Evolutionary conservation across 2,113 vertebrate genomes (phyloP).

Genomic region (Dendrocopos noguchii): DNA sequence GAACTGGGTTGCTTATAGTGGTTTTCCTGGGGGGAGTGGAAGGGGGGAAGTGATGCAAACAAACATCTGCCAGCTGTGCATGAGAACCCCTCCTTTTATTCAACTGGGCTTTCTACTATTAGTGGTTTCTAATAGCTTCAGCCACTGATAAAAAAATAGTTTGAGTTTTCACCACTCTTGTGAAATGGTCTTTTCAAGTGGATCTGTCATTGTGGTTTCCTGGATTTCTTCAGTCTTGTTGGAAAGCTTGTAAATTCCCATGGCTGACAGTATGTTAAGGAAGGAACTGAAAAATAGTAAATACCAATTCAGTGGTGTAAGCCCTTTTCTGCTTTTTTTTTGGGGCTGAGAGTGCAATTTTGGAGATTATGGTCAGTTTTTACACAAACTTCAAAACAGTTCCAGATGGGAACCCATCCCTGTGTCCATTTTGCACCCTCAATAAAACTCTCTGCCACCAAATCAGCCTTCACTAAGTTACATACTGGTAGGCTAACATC

Average conservation of each 20-base stretch:
- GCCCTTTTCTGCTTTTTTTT: constrained; percentile 38
- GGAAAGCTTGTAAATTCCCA: constrained; percentile 71
- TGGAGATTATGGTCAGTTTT: constrained; percentile 59
- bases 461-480: background rate
- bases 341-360: constrained; percentile 46
- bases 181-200: constrained; percentile 55
- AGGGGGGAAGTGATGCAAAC: background rate
- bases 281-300: constrained; percentile 66
- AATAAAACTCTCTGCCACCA: constrained; percentile 8
- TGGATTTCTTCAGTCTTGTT: constrained; percentile 60
- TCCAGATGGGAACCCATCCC: constrained; percentile 44
- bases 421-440: constrained; percentile 42
- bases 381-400: constrained; percentile 60
- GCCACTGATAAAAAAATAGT: background rate
- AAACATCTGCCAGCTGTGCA: background rate
- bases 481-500: background rate
- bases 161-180: constrained; percentile 30
- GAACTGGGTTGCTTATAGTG: background rate
- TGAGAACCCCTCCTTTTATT: background rate
- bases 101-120: background rate
- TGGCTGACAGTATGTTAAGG: constrained; percentile 49
- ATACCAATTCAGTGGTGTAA: constrained; percentile 58
- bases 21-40: background rate
- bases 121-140: constrained; percentile 12
- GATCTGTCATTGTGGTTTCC: constrained; percentile 61